Conservation (phyloP, 2,888 invertebrate species). For the Rhagonycha lutea region DNA sequence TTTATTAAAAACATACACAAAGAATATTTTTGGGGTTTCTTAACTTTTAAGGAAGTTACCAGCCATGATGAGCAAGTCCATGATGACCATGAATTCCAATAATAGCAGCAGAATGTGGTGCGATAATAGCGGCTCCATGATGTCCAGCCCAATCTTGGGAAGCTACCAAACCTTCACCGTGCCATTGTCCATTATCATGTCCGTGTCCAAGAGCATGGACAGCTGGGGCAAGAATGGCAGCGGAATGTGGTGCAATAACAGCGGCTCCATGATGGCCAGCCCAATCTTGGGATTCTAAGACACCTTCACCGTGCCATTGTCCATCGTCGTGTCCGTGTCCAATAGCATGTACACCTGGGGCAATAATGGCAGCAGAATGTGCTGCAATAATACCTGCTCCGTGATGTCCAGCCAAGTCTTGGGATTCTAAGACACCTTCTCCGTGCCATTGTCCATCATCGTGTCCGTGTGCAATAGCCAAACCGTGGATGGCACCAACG, state of each 20-base stretch:
- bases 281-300: too few relatives aligned
- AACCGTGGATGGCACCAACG: constrained; percentile 4
- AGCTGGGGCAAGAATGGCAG: constrained; percentile 6
- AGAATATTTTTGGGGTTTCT: not conserved
- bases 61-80: constrained; percentile 36
- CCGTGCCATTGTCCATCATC: constrained; percentile 28
- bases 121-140: constrained; percentile 43
- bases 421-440: constrained; percentile 26
- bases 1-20: not conserved
- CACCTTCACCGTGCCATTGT: too few relatives aligned
- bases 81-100: constrained; percentile 42
- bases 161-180: not conserved
- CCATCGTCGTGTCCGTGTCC: not conserved
- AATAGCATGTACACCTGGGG: constrained; percentile 2
- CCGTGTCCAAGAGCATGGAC: constrained; percentile 29
- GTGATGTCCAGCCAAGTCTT: constrained; percentile 22
- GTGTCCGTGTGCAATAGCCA: constrained; percentile 17
- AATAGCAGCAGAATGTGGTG: constrained; percentile 41
- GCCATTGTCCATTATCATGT: constrained; percentile 22
- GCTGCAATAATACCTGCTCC: constrained; percentile 3
- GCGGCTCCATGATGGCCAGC: too few relatives aligned
- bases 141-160: constrained; percentile 34
- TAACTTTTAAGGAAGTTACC: constrained; percentile 25
- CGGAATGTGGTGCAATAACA: too few relatives aligned
- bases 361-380: constrained; percentile 24